Evolutionary conservation across 1,140 invertebrate species (phyloP).

Genomic region (Epicauta chinensis): DNA sequence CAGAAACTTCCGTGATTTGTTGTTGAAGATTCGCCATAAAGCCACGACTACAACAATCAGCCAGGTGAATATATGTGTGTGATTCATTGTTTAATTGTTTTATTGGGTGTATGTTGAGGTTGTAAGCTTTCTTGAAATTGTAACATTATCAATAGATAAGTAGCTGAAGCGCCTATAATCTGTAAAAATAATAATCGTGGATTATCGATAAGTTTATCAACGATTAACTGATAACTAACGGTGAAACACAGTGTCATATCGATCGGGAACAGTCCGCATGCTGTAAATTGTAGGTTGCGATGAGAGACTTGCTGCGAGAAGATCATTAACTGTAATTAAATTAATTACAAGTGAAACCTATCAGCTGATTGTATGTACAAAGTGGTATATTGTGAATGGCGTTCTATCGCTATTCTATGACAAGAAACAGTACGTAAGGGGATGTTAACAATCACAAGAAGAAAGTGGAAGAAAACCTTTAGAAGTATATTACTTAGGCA

Average conservation of each 20-base stretch:
- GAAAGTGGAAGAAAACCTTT: no score
- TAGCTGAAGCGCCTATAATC: slow-evolving; percentile 14
- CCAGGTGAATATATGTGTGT: slow-evolving; percentile 1
- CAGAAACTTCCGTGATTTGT: slow-evolving; percentile 13
- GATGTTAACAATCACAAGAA: no score
- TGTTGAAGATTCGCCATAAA: slow-evolving; percentile 14
- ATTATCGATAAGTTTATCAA: neutral
- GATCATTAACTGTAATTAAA: slow-evolving; percentile 18
- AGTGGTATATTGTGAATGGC: no score
- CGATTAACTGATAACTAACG: neutral
- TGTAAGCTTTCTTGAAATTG: slow-evolving; percentile 24
- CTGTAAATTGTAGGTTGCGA: slow-evolving; percentile 15
- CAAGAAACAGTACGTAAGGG: no score
- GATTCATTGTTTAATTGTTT: neutral
- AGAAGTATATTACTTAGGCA: no score
- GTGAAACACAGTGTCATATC: slow-evolving; percentile 17
- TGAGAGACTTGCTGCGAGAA: slow-evolving; percentile 22
- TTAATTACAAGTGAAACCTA: neutral
- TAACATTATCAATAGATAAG: slow-evolving; percentile 20
- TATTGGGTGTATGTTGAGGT: slow-evolving; percentile 6
- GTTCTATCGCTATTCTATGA: no score
- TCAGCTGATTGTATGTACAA: no score
- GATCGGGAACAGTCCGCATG: slow-evolving; percentile 21
- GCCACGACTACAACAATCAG: neutral
- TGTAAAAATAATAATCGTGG: slow-evolving; percentile 10